phyloP scores from a whole-genome alignment of 2,797 vertebrate genomes.

The Lepilemur ruficaudatus region DNA sequence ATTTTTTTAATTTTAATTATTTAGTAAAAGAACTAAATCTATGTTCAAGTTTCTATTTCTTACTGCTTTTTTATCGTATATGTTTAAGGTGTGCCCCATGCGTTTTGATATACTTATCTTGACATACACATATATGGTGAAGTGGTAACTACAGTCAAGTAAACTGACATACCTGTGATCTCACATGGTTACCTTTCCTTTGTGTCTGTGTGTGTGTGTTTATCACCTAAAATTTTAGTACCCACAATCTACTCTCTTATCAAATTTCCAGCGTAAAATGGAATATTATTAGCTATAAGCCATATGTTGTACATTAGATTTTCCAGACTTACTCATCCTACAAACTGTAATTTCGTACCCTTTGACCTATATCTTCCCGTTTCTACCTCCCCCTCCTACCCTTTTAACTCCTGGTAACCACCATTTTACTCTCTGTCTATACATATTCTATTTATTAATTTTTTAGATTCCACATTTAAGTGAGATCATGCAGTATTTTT shows the following conservation, averaged over 20 bases:
- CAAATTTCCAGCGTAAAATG: neutral
- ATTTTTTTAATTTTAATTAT: neutral
- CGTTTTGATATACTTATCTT: neutral
- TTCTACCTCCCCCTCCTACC: neutral
- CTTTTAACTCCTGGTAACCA: neutral
- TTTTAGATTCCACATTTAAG: neutral
- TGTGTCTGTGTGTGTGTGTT: neutral
- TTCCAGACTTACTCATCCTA: neutral
- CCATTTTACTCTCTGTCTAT: neutral
- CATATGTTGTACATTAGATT: neutral
- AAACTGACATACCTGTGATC: neutral
- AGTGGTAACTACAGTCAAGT: neutral
- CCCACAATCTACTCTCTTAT: neutral
- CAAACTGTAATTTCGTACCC: too few relatives aligned
- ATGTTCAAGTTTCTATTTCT: neutral
- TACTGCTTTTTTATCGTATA: neutral
- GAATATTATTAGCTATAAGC: neutral
- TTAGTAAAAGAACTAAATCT: neutral
- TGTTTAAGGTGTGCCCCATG: neutral
- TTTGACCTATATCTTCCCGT: neutral
- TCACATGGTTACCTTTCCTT: neutral
- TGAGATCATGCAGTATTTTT: neutral
- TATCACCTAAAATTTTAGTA: neutral
- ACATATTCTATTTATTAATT: neutral
- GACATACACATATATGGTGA: neutral